Base-by-base conservation (phyloP, 2,113 vertebrate genomes). In the Ammospiza nelsoni region DNA sequence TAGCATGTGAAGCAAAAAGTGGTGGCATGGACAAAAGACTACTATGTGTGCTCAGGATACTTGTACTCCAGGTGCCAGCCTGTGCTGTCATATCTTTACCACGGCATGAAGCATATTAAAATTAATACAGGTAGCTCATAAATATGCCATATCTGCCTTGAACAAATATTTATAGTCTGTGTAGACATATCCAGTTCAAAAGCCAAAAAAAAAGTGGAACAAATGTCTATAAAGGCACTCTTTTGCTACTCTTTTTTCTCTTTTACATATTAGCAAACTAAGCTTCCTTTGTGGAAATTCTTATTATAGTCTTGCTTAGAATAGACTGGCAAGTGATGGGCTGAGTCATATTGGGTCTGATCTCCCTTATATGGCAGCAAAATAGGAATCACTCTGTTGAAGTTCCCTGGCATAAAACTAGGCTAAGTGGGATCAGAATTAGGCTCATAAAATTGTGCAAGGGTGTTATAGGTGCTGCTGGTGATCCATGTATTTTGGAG, bases 241-340 rank as follows among this genome's bases (percentile, higher is more conserved):
- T 86, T 94, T 92, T 85, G 85, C 85, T 90, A 67, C 44, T 93
- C 61, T 63, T 92, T 85, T 86, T 89, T 63, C 25, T 84, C 84
- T 74, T 91, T 92, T 88, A 79, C 76, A 48, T 94, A 89, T 91
- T 94, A 96, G 85, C 88, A 94, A 96, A 88, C 67, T 67, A 86
- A 62, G 75, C 75, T 91, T 95, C 89, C 87, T 95, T 95, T 94
- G 85, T 96, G 85, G 92, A 96, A 91, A 84, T 86, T 93, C 88
- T 96, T 96, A 94, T 89, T 97, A 84, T 94, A 96, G 94, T 63
- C 37, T 69, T 89, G 69, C 92, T 95, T 88, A 90, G 92, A 97
- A 96, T 94, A 96, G 90, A 86, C 85, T 94, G 85, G 82, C 88
- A 94, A 95, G 61, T 16, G 33, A 69, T 8, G 0, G 55, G 78